Conservation (phyloP, 2,113 vertebrate species). For the Chrysemys picta region DNA sequence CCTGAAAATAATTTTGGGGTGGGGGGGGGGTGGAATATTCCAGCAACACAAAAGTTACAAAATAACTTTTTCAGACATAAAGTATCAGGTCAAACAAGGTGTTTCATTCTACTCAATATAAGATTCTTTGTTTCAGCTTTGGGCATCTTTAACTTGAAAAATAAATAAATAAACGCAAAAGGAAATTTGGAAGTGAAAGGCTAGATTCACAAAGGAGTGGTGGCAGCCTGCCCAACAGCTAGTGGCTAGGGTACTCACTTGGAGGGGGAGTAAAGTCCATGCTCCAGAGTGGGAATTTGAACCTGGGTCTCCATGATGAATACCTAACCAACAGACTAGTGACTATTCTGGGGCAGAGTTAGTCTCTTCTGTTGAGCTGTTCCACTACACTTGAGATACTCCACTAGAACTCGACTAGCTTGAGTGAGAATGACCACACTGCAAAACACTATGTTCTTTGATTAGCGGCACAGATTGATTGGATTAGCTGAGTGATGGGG, state of each 20-base stretch:
- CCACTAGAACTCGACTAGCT: neutral
- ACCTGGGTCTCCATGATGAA: neutral
- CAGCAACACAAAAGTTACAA: too few relatives aligned
- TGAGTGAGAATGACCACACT: neutral
- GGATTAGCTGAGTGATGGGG: too few relatives aligned
- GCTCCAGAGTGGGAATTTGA: neutral
- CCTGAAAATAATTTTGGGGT: too few relatives aligned
- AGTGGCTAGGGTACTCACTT: too few relatives aligned
- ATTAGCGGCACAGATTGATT: neutral
- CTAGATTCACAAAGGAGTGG: neutral
- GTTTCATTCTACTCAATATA: neutral
- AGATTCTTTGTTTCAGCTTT: neutral
- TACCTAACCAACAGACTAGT: neutral
- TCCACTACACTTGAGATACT: neutral
- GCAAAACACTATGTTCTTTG: neutral
- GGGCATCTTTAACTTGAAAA: neutral
- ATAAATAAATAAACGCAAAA: neutral
- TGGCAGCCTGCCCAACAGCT: too few relatives aligned
- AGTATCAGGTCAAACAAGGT: neutral
- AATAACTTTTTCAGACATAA: too few relatives aligned
- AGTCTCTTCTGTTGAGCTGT: neutral
- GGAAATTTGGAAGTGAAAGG: neutral
- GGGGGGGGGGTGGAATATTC: too few relatives aligned
- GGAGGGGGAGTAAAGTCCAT: neutral
- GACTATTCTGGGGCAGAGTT: neutral